phyloP scores from a whole-genome alignment of 2,113 vertebrate genomes.

The Miniopterus natalensis region DNA sequence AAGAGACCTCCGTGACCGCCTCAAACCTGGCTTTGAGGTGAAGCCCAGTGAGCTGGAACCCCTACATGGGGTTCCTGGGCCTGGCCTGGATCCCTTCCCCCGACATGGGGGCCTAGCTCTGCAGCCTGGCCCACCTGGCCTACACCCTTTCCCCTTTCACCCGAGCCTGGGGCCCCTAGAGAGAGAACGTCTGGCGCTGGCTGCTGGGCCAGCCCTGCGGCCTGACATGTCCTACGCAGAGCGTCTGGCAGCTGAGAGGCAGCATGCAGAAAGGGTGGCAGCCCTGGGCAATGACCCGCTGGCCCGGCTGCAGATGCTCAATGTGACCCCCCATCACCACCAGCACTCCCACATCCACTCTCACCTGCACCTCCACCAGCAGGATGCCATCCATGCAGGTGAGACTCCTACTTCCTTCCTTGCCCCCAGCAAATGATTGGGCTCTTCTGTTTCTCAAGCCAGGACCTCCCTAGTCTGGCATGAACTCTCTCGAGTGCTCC shows the following conservation, averaged over 20 bases:
- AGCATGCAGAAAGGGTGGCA: slow-evolving; percentile 92
- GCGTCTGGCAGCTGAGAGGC: slow-evolving; percentile 89
- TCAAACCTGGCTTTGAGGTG: slow-evolving; percentile 96
- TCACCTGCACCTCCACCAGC: slow-evolving; percentile 99
- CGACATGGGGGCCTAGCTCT: slow-evolving; percentile 88
- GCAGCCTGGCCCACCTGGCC: slow-evolving; percentile 91
- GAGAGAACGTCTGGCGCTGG: slow-evolving; percentile 89
- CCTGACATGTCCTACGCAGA: slow-evolving; percentile 89
- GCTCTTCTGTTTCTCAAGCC: not conserved
- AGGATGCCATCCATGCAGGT: slow-evolving; percentile 96
- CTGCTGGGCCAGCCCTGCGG: slow-evolving; percentile 88
- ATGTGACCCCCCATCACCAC: slow-evolving; percentile 99
- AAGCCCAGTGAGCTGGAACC: slow-evolving; percentile 90
- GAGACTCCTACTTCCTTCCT: slow-evolving; percentile 64
- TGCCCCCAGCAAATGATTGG: not conserved
- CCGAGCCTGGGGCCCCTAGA: slow-evolving; percentile 89
- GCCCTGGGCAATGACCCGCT: slow-evolving; percentile 93
- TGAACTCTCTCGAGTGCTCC: not conserved
- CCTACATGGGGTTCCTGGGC: slow-evolving; percentile 88
- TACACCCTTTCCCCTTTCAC: slow-evolving; percentile 90
- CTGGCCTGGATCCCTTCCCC: slow-evolving; percentile 90
- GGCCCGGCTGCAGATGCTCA: slow-evolving; percentile 98
- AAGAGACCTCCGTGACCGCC: slow-evolving; percentile 94
- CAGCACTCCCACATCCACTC: slow-evolving; percentile 99
- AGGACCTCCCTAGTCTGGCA: not conserved